Evolutionary conservation across 2,113 vertebrate species (phyloP).

Genomic region (Cottus gobio): DNA sequence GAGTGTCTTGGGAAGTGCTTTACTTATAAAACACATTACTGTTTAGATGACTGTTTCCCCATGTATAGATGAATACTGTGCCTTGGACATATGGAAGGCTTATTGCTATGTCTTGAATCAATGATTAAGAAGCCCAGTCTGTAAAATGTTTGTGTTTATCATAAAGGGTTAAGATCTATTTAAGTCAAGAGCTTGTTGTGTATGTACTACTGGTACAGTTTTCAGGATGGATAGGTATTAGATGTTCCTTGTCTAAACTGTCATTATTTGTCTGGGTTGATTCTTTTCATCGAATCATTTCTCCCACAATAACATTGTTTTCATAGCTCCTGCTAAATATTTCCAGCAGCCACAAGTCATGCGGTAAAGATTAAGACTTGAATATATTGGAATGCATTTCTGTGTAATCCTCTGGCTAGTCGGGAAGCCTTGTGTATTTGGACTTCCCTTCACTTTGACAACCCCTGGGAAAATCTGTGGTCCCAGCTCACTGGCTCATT

Average conservation of each 20-base stretch:
- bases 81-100: neutral
- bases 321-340: slow-evolving; percentile 44
- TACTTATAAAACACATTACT: neutral
- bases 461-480: slow-evolving; percentile 49
- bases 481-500: slow-evolving; percentile 31
- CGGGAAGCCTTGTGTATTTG: slow-evolving; percentile 23
- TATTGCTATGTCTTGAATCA: neutral
- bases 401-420: slow-evolving; percentile 66
- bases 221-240: neutral
- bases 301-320: slow-evolving; percentile 27
- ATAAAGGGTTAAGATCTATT: neutral
- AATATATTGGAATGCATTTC: slow-evolving; percentile 65
- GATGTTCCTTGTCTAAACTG: neutral
- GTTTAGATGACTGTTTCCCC: neutral
- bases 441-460: slow-evolving; percentile 27
- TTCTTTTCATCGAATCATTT: neutral
- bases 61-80: neutral
- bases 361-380: slow-evolving; percentile 74
- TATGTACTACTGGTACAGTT: neutral
- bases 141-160: neutral
- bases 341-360: slow-evolving; percentile 72
- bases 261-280: neutral
- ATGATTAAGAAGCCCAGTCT: neutral
- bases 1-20: neutral
- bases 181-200: neutral